Conservation (phyloP, 2,888 invertebrate species). For the Sarcophaga subvicina region DNA sequence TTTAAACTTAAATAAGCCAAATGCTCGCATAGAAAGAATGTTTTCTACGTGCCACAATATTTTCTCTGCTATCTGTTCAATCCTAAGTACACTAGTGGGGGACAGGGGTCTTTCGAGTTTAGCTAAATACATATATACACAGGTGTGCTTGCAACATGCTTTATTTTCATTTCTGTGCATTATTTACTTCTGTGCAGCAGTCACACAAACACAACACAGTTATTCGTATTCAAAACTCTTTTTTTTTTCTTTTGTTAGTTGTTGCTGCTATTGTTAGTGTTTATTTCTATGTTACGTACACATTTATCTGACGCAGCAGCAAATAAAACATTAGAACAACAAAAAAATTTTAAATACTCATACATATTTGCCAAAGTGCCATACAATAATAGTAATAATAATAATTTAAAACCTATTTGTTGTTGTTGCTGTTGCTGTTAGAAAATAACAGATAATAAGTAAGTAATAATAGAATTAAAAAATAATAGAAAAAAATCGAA, state of each 20-base stretch:
- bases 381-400: background rate
- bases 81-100: slow-evolving; percentile 1
- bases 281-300: slow-evolving; percentile 17
- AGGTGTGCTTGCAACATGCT: slow-evolving; percentile 63
- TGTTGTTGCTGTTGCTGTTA: background rate
- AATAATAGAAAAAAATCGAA: background rate
- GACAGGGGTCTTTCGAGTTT: slow-evolving; percentile 50
- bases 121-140: slow-evolving; percentile 52
- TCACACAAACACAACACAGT: slow-evolving; percentile 41
- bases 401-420: background rate
- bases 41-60: slow-evolving; percentile 8
- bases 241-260: slow-evolving; percentile 30
- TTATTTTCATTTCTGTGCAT: background rate
- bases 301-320: slow-evolving; percentile 34
- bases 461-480: background rate
- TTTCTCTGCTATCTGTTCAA: background rate
- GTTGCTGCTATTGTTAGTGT: slow-evolving; percentile 7
- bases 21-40: background rate
- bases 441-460: too few species aligned
- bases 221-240: slow-evolving; percentile 49
- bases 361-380: background rate
- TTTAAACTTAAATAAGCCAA: slow-evolving; percentile 30
- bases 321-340: background rate
- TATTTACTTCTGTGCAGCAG: background rate
- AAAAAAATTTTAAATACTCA: background rate